Percentiles rank a stretch among this genome's conserved stretches.
Evolutionary conservation across 2,888 invertebrate genomes (phyloP).

Genomic region (Anarsia innoxiella): DNA sequence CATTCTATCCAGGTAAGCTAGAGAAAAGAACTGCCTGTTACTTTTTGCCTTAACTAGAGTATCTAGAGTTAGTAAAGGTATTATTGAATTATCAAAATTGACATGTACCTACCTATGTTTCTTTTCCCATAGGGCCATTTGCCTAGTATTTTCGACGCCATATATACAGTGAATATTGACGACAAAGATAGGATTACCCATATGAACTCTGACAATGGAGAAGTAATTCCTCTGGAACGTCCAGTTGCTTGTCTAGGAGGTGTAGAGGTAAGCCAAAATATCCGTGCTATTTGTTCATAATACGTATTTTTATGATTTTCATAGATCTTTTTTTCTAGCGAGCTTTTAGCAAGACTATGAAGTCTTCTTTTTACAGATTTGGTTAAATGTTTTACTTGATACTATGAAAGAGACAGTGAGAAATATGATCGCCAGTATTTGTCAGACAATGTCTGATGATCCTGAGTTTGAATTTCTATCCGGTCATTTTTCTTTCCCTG

Average conservation of each 20-base stretch:
- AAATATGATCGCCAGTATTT: conserved; percentile 81
- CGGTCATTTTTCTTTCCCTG: conserved; percentile 82
- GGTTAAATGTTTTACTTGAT: conserved; percentile 83
- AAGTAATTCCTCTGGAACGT: conserved; percentile 81
- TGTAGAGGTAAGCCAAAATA: conserved; percentile 84
- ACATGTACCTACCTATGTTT: no score
- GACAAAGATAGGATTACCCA: conserved; percentile 84
- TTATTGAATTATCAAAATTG: no score
- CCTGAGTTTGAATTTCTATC: conserved; percentile 84
- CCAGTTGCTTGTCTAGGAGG: conserved; percentile 84
- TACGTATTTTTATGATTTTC: conserved; percentile 20
- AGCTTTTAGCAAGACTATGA: no score
- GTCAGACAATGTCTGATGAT: conserved; percentile 76
- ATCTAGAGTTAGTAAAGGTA: no score
- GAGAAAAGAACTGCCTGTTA: no score
- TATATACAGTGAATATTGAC: conserved; percentile 85
- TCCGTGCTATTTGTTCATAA: no score
- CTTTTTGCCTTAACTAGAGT: no score
- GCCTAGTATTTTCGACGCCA: conserved; percentile 90
- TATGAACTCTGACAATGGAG: conserved; percentile 86
- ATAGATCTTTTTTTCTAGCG: no score
- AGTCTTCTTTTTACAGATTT: no score
- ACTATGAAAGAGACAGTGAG: conserved; percentile 84
- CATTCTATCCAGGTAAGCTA: conserved; percentile 84
- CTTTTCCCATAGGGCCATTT: conserved; percentile 87